These are phyloP conservation scores for Scortum barcoo DNA, from an alignment of 2,113 vertebrate species.

Conservation along the genomic window DNA sequence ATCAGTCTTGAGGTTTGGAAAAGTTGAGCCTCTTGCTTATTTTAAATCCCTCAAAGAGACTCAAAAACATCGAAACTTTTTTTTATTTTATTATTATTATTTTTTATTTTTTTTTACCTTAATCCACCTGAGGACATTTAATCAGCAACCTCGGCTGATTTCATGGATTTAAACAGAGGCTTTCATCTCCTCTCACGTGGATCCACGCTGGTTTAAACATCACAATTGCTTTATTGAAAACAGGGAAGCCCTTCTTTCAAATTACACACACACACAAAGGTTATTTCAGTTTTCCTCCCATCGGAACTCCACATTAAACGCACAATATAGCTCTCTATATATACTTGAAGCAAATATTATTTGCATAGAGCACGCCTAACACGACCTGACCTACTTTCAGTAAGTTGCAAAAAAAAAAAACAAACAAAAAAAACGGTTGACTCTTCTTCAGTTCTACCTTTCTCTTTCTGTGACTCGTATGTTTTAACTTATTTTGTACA, in stretches of 20 bases:
- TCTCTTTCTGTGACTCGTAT: slow-evolving; percentile 64
- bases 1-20: slow-evolving; percentile 65
- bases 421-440: slow-evolving; percentile 47
- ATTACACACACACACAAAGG: slow-evolving; percentile 36
- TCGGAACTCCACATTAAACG: slow-evolving; percentile 60
- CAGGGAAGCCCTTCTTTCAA: slow-evolving; percentile 47
- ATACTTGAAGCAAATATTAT: slow-evolving; percentile 76
- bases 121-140: slow-evolving; percentile 78
- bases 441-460: slow-evolving; percentile 36
- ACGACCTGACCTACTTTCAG: slow-evolving; percentile 23
- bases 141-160: slow-evolving; percentile 53
- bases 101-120: slow-evolving; percentile 72
- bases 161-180: slow-evolving; percentile 54
- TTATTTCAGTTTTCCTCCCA: slow-evolving; percentile 34
- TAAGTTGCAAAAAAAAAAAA: slow-evolving; percentile 47
- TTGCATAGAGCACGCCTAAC: slow-evolving; percentile 72
- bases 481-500: slow-evolving; percentile 83
- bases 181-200: slow-evolving; percentile 54
- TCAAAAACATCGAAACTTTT: slow-evolving; percentile 72
- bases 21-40: slow-evolving; percentile 62
- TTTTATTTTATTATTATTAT: neutral
- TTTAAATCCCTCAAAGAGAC: slow-evolving; percentile 67
- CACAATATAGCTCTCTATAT: slow-evolving; percentile 60
- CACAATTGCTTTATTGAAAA: slow-evolving; percentile 54
- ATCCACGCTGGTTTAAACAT: slow-evolving; percentile 58